A percentile compares a stretch with the other conserved stretches of the same genome.
phyloP scores from a whole-genome alignment of 2,888 invertebrate species.

The Archips crataeganus region DNA sequence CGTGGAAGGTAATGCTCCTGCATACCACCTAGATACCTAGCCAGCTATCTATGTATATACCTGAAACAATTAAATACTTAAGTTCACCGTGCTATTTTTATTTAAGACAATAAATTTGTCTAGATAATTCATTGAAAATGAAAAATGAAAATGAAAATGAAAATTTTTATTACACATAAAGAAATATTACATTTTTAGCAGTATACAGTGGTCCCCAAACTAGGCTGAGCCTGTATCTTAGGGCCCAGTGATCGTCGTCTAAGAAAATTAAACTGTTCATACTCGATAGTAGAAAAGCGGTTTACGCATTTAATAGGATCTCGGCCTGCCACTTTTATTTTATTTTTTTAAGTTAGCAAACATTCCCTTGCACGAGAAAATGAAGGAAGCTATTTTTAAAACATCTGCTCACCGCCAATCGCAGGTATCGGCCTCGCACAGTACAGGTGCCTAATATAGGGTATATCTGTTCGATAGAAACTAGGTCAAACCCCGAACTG shows the following conservation, averaged over 20 bases:
- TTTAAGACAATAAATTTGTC: not conserved
- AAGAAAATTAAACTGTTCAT: not conserved
- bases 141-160: too few species aligned
- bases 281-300: not conserved
- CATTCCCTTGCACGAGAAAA: conserved; percentile 55
- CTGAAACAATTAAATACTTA: not conserved
- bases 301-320: not conserved
- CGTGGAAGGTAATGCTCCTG: not conserved
- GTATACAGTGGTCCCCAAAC: too few species aligned
- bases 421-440: conserved; percentile 52
- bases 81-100: not conserved
- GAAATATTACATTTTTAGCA: too few species aligned
- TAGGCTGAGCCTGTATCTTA: too few species aligned
- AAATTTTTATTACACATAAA: too few species aligned
- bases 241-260: too few species aligned
- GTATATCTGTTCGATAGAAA: conserved; percentile 25
- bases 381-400: conserved; percentile 64
- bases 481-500: conserved; percentile 35
- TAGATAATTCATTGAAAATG: not conserved
- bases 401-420: conserved; percentile 51
- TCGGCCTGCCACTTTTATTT: too few species aligned
- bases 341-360: conserved; percentile 31
- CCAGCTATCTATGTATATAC: not conserved
- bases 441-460: conserved; percentile 54
- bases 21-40: not conserved